Conservation (phyloP, 2,797 vertebrate species). For the Cheirogaleus major region DNA sequence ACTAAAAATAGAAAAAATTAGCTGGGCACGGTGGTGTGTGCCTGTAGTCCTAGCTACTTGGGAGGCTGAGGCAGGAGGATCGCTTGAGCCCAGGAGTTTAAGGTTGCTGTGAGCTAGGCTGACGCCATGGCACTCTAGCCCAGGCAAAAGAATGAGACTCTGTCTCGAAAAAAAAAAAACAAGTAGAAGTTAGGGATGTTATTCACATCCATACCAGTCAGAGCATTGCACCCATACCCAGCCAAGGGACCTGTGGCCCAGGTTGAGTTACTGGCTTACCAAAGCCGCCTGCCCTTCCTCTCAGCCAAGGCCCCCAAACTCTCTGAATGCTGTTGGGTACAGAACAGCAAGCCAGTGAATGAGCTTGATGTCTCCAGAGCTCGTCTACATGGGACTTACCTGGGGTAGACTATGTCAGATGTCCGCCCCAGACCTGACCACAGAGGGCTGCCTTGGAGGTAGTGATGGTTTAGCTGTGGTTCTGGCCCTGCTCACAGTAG, state of each 20-base stretch:
- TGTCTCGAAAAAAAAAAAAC: too few relatives aligned
- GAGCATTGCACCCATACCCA: neutral
- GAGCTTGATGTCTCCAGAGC: neutral
- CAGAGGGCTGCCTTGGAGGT: accelerated
- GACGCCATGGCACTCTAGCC: too few relatives aligned
- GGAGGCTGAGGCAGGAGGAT: too few relatives aligned
- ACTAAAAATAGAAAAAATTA: too few relatives aligned
- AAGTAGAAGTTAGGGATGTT: neutral
- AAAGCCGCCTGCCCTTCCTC: neutral
- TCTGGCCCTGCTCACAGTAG: neutral
- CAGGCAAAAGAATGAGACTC: too few relatives aligned
- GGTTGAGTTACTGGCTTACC: neutral
- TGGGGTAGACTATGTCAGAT: neutral
- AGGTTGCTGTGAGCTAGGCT: too few relatives aligned
- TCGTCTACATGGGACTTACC: neutral
- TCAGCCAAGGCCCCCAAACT: neutral
- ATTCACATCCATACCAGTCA: neutral
- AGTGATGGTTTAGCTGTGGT: neutral
- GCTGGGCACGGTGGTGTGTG: too few relatives aligned
- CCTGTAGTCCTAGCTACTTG: too few relatives aligned
- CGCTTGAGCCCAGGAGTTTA: too few relatives aligned
- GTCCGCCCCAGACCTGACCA: accelerated
- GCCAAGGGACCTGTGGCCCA: neutral
- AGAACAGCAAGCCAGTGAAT: neutral
- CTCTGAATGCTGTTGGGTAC: neutral